phyloP scores from a whole-genome alignment of 1,140 invertebrate genomes.

The Brachionus rubens region DNA sequence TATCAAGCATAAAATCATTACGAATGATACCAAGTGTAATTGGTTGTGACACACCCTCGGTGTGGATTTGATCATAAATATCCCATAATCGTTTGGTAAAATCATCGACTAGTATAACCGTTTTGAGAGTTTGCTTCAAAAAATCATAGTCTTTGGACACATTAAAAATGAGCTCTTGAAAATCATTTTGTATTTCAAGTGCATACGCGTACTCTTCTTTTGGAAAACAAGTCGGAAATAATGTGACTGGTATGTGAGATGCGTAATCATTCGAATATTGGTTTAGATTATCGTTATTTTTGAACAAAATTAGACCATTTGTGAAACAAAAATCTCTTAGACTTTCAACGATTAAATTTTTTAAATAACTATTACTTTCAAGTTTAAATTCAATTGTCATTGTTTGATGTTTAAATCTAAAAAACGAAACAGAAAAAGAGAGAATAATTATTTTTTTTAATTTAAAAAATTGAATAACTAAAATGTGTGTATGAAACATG shows the following conservation, averaged over 20 bases:
- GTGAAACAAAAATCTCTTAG: slow-evolving; percentile 13
- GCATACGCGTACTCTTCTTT: slow-evolving; percentile 18
- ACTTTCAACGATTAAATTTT: background rate
- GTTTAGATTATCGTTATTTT: background rate
- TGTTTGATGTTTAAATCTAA: background rate
- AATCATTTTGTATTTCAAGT: background rate
- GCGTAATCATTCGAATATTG: background rate
- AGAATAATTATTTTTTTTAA: no score
- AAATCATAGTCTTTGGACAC: slow-evolving; percentile 38
- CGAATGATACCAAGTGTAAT: background rate
- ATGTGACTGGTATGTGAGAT: slow-evolving; percentile 1
- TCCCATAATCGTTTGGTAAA: slow-evolving; percentile 39
- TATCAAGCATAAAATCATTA: slow-evolving; percentile 45
- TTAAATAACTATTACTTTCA: slow-evolving; percentile 13
- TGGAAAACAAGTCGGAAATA: slow-evolving; percentile 32
- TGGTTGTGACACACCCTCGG: background rate
- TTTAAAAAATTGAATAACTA: no score
- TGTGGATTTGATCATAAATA: slow-evolving; percentile 3
- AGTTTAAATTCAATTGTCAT: slow-evolving; percentile 5
- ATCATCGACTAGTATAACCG: slow-evolving; percentile 37
- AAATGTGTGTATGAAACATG: no score
- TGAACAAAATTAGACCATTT: slow-evolving; percentile 7
- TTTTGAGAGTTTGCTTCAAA: slow-evolving; percentile 23
- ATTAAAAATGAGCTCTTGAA: slow-evolving; percentile 1
- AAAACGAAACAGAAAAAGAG: no score